These are phyloP conservation scores for Parnassius mnemosyne DNA, from an alignment of 2,888 invertebrate genomes.

Conservation along the genomic window DNA sequence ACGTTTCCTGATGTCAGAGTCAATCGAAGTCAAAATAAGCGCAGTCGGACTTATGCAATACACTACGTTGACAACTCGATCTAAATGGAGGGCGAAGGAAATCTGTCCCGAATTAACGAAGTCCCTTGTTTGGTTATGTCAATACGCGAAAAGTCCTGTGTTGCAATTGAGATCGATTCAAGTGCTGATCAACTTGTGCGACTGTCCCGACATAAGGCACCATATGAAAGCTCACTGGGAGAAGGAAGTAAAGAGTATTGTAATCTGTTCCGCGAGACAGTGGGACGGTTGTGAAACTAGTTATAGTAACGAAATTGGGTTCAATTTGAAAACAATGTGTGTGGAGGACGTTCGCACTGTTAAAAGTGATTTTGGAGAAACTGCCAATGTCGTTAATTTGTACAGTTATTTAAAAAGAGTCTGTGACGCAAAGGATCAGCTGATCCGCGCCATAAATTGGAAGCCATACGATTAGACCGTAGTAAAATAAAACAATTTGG, in stretches of 20 bases:
- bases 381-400: slow-evolving; percentile 52
- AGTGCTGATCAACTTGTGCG: slow-evolving; percentile 65
- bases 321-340: slow-evolving; percentile 36
- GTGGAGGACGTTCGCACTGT: background rate
- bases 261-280: slow-evolving; percentile 53
- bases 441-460: slow-evolving; percentile 56
- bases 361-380: slow-evolving; percentile 34
- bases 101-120: slow-evolving; percentile 46
- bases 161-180: slow-evolving; percentile 59
- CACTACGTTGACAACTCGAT: slow-evolving; percentile 59
- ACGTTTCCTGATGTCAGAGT: slow-evolving; percentile 38
- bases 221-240: slow-evolving; percentile 55
- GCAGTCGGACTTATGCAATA: slow-evolving; percentile 55
- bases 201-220: slow-evolving; percentile 61
- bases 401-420: slow-evolving; percentile 56
- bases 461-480: slow-evolving; percentile 44
- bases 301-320: slow-evolving; percentile 55
- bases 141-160: slow-evolving; percentile 47
- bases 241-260: slow-evolving; percentile 40
- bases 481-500: slow-evolving; percentile 29
- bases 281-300: slow-evolving; percentile 61
- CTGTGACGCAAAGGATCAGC: slow-evolving; percentile 43
- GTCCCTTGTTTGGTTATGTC: slow-evolving; percentile 47
- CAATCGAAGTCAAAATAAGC: slow-evolving; percentile 52
- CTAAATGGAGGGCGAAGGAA: slow-evolving; percentile 70